phyloP scores from a whole-genome alignment of 2,888 invertebrate genomes.

The Epinotia ramella region DNA sequence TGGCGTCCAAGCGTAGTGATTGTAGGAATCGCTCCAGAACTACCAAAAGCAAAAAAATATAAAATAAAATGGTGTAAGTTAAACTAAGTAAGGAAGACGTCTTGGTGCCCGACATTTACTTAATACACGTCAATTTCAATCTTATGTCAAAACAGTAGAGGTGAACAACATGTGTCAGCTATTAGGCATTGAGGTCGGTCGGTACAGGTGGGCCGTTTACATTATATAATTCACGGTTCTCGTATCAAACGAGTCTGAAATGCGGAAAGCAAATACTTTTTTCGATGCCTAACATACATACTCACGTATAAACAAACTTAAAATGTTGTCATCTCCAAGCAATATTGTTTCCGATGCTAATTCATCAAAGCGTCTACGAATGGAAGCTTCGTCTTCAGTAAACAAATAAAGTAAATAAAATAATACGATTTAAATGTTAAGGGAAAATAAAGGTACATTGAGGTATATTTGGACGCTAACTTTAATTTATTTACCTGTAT shows the following conservation, averaged over 20 bases:
- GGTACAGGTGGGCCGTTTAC: no score
- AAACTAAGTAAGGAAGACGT: no score
- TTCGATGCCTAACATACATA: not conserved
- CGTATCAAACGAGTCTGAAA: not conserved
- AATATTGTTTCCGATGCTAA: slow-evolving; percentile 23
- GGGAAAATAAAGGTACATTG: not conserved
- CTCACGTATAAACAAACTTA: not conserved
- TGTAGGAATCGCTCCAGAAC: no score
- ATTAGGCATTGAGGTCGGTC: no score
- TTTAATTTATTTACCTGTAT: slow-evolving; percentile 13
- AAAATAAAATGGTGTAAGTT: no score
- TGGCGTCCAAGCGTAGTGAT: no score
- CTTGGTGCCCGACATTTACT: no score
- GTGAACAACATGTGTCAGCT: no score
- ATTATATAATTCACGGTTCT: not conserved
- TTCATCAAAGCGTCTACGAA: slow-evolving; percentile 20
- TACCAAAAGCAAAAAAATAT: no score
- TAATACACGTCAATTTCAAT: no score
- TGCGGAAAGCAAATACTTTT: not conserved
- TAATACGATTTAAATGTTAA: not conserved
- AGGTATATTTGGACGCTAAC: slow-evolving; percentile 21
- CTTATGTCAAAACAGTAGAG: no score
- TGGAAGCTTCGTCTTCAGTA: not conserved
- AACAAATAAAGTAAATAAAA: slow-evolving; percentile 8
- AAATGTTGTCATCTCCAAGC: slow-evolving; percentile 1